Evolutionary conservation across 1,140 invertebrate genomes (phyloP), one percentile per base, ranked within the genome.

Genomic region (Diplogasteroides magnus): DNA sequence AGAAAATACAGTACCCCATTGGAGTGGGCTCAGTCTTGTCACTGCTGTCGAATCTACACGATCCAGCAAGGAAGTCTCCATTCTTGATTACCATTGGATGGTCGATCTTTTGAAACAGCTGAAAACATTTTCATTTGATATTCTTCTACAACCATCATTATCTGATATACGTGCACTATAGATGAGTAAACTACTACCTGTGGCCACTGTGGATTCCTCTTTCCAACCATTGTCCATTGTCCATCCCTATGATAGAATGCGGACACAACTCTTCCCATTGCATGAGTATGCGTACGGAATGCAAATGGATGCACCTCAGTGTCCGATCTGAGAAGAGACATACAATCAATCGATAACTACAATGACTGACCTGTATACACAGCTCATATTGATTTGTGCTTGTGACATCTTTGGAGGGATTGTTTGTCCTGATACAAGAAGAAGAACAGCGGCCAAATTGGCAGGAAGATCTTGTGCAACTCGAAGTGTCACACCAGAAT

Each of bases 201-300:
- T 19, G 83, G 83, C 83, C 83, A 83, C 56, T 82, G 79, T 2
- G 83, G 83, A 74, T 83, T 83, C 31, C 83, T 68, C 58, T 84
- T 83, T 31, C 83, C 83, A 63, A 83, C 83, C 67, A 76, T 65
- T 13, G 69, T 66, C 83, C 83, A 83, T 28, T 75, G 72, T 31
- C 67, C 74, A 56, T 76, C 70, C 14, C 78, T 70, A 48, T 81
- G 78, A 29, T 81, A 82, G 64, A 74, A 82, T 28, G 77, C 83
- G 29, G 75, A 81, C 2, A 83, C 77, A 13, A 82, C 68, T 61
- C 79, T 37, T 27, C 82, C 82, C 76, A 83, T 81, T 28, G 63
- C 71, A 69, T 83, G 82, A 25, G 82, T 83, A 60, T 83, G 82
- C 3, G 79, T 79, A 23, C 82, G 78, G 71, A 83, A 83, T 13